Evolutionary conservation across 2,888 invertebrate species (phyloP).

Genomic region (Helleia helle): DNA sequence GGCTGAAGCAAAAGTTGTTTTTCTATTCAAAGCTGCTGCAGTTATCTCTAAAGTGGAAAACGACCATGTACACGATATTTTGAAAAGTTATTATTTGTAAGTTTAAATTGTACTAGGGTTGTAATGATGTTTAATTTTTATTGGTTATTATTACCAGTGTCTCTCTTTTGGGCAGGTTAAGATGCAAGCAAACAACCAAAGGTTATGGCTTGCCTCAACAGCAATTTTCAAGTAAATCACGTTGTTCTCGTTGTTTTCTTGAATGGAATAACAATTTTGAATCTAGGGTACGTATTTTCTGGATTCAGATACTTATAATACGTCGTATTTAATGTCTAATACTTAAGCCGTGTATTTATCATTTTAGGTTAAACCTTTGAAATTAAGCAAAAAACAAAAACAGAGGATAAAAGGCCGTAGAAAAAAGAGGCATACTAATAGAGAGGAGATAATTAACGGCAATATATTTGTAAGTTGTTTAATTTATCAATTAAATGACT

Average conservation of each 20-base stretch:
- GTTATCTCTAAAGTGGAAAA: constrained; percentile 25
- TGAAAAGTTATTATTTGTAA: constrained; percentile 58
- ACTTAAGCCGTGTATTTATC: too few relatives aligned
- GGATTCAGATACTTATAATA: too few relatives aligned
- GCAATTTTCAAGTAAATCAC: constrained; percentile 39
- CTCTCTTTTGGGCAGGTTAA: constrained; percentile 34
- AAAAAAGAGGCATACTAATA: constrained; percentile 21
- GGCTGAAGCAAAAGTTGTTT: constrained; percentile 44
- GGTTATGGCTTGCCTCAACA: constrained; percentile 45
- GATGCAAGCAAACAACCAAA: constrained; percentile 41
- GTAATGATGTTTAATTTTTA: too few relatives aligned
- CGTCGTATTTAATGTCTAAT: too few relatives aligned
- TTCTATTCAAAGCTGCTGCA: constrained; percentile 41
- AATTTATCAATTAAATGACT: too few relatives aligned
- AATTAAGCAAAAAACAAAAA: constrained; percentile 39
- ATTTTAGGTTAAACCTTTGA: constrained; percentile 39
- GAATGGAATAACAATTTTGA: constrained; percentile 41
- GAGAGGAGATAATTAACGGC: constrained; percentile 29
- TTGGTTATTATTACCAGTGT: background rate
- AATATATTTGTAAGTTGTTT: constrained; percentile 52
- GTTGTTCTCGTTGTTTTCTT: constrained; percentile 48
- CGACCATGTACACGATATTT: constrained; percentile 27
- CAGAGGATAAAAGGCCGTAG: constrained; percentile 30
- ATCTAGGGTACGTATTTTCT: constrained; percentile 29
- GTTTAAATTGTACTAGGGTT: too few relatives aligned